phyloP scores from a whole-genome alignment of 2,113 vertebrate species.

The Elachura formosa region DNA sequence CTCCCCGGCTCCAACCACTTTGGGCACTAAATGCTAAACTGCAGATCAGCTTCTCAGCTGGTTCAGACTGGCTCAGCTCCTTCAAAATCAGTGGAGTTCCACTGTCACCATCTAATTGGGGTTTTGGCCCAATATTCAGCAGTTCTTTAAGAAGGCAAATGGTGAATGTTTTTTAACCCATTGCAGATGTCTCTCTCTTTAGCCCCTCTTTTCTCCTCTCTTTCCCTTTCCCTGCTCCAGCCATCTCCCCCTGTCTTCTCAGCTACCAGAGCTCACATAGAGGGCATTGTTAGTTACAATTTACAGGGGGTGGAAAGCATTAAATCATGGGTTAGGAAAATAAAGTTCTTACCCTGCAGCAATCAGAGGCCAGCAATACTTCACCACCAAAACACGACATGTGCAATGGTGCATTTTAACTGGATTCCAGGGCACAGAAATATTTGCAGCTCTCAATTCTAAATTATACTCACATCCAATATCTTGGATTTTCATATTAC shows the following conservation, averaged over 20 bases:
- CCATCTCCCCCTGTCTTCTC: not conserved
- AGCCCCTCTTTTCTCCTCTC: not conserved
- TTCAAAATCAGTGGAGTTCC: not conserved
- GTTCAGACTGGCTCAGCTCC: not conserved
- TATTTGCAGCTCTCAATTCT: slow-evolving; percentile 9
- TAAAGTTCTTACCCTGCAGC: slow-evolving; percentile 38
- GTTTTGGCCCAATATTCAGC: not conserved
- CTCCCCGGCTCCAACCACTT: not conserved
- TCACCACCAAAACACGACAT: not conserved
- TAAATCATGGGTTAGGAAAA: slow-evolving; percentile 48
- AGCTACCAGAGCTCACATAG: not conserved
- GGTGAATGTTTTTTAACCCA: not conserved
- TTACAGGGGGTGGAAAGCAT: slow-evolving; percentile 21
- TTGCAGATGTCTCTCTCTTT: not conserved
- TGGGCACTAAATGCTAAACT: not conserved
- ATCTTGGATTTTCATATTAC: slow-evolving; percentile 45
- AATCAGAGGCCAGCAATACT: slow-evolving; percentile 5
- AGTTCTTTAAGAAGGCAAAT: not conserved
- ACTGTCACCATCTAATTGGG: not conserved
- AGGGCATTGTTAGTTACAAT: slow-evolving; percentile 24
- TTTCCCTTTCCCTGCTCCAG: not conserved
- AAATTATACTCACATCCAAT: slow-evolving; percentile 33
- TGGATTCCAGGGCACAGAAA: slow-evolving; percentile 34
- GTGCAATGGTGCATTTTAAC: slow-evolving; percentile 42
- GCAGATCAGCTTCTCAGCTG: not conserved